Percentiles rank a stretch among this genome's conserved stretches.
phyloP scores from a whole-genome alignment of 1,140 invertebrate genomes.

The Lucilia sericata region DNA sequence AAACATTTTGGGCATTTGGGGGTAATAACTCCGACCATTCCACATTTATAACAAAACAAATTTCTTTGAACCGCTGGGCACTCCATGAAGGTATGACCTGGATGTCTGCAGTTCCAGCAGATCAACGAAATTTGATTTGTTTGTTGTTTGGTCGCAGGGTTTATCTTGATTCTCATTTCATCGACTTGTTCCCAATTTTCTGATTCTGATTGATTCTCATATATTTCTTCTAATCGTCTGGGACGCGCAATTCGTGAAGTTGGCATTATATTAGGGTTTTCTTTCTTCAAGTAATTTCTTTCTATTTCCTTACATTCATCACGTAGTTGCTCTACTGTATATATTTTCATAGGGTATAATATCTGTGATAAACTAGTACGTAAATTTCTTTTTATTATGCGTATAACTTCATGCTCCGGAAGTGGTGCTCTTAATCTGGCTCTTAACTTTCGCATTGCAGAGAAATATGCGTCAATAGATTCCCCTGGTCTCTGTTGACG shows the following conservation, averaged over 20 bases:
- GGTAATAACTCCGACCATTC: background rate
- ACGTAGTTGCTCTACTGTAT: background rate
- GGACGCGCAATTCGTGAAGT: background rate
- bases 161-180: background rate
- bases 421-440: too few species aligned
- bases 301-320: constrained; percentile 13
- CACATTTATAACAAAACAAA: background rate
- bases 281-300: constrained; percentile 3
- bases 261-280: background rate
- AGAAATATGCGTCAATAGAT: background rate
- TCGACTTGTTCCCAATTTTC: background rate
- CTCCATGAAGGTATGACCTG: background rate
- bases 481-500: background rate
- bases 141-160: background rate
- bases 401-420: background rate
- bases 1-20: constrained; percentile 4
- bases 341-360: background rate
- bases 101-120: background rate
- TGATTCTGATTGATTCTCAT: background rate
- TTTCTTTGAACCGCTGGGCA: background rate
- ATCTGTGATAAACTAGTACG: background rate
- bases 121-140: background rate
- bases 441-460: too few species aligned
- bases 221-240: background rate
- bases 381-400: constrained; percentile 7